phyloP scores from a whole-genome alignment of 2,888 invertebrate species.

The Parthenolecanium corni region DNA sequence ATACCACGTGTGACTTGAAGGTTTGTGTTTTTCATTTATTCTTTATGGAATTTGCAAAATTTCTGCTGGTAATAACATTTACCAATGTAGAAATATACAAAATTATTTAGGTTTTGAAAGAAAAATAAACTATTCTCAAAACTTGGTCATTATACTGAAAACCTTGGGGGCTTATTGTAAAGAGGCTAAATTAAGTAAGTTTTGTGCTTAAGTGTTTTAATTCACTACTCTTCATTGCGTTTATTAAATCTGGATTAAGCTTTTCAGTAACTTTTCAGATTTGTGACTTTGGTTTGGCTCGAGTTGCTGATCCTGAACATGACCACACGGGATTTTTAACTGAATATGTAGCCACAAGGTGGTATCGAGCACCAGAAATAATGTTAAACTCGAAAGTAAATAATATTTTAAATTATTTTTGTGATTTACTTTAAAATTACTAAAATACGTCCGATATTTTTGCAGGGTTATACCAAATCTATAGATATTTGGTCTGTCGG shows the following conservation, averaged over 20 bases:
- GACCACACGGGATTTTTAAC: conserved; percentile 99
- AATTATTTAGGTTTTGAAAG: too few relatives aligned
- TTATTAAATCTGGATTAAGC: too few relatives aligned
- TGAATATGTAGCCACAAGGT: conserved; percentile 98
- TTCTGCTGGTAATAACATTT: neutral
- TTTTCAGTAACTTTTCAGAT: conserved; percentile 58
- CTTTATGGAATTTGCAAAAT: neutral
- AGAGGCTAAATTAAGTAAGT: too few relatives aligned
- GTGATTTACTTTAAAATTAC: too few relatives aligned
- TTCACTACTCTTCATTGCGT: too few relatives aligned
- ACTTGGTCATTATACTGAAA: too few relatives aligned
- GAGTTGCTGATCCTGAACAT: conserved; percentile 98
- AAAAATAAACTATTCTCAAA: too few relatives aligned
- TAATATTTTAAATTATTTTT: too few relatives aligned
- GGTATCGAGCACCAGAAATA: conserved; percentile 99
- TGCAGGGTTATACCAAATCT: conserved; percentile 97
- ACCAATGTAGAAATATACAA: neutral
- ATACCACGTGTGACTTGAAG: conserved; percentile 99
- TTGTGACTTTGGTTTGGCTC: conserved; percentile 97
- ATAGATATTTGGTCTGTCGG: conserved; percentile 99
- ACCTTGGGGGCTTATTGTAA: too few relatives aligned
- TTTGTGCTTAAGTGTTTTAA: too few relatives aligned
- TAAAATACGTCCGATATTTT: too few relatives aligned
- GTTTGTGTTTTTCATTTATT: conserved; percentile 42
- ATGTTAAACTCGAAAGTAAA: conserved; percentile 98